Base-by-base conservation (phyloP, 1,140 invertebrate genomes). In the Ceratosolen solmsi region DNA sequence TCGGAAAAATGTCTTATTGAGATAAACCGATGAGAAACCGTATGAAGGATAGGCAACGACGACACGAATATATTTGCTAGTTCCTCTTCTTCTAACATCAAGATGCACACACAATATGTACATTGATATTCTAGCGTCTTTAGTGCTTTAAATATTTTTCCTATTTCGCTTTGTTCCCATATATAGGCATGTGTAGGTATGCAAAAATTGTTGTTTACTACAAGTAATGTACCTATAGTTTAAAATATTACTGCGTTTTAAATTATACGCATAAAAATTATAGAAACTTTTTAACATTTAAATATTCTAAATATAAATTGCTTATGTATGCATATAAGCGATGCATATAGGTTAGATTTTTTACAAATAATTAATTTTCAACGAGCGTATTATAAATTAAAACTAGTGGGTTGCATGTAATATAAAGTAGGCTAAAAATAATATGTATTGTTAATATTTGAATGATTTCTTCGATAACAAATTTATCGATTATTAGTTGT, bases 21-120 rank as follows among this genome's bases (percentile, higher is more conserved):
- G 30, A 54, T 30, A 13, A 80, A 46, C 13, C 22, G 58, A 11
- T 30, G 51, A 20, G 30, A 54, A 22, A 58, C 7, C n/a, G n/a
- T 36, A 17, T 11, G 25, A 65, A 0, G 33, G 41, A 9, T 38
- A 20, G 38, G 11, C 13, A n/a, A 78, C 41, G 15, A 74, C 17
- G 51, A 60, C 73, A 38, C 33, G 46, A 36, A 33, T 20, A 36
- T 33, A 51, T 79, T 80, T 38, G 33, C 22, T n/a, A 73, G 36
- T 49, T 80, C 33, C n/a, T 36, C 58, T 36, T 15, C 36, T 15
- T 63, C 41, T 13, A 22, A 36, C 30, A n/a, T 60, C 58, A 33
- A 72, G 73, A 49, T 72, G 74, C 80, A 82, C 80, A 82, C 80
- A 82, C 80, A 82, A 77, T 82, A 72, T 77, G 65, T 82, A 38